Evolutionary conservation across 2,113 vertebrate species (phyloP).

Genomic region (Halichoeres trimaculatus): DNA sequence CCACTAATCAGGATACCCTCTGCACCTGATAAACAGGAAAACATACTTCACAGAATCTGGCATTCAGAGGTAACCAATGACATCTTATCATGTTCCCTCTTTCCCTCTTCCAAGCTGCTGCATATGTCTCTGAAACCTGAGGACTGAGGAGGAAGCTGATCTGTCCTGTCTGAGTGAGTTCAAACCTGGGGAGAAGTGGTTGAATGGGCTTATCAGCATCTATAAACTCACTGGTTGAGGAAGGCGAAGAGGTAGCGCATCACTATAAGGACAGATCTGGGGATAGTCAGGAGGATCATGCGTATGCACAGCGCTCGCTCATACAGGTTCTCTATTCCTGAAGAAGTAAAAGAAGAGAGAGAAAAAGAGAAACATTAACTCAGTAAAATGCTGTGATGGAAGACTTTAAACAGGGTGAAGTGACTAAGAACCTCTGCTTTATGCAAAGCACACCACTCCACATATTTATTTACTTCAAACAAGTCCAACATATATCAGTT

Average conservation of each 20-base stretch:
- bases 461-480: slow-evolving; percentile 15
- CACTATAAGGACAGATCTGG: slow-evolving; percentile 94
- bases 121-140: too few species aligned
- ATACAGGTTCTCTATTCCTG: slow-evolving; percentile 97
- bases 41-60: too few species aligned
- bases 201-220: not conserved
- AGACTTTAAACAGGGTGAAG: not conserved
- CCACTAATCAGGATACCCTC: too few species aligned
- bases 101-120: too few species aligned
- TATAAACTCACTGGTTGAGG: slow-evolving; percentile 95
- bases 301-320: slow-evolving; percentile 96
- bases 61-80: too few species aligned
- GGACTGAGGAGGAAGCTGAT: too few species aligned
- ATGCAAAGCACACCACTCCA: not conserved
- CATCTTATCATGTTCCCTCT: too few species aligned
- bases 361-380: not conserved
- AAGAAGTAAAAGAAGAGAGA: slow-evolving; percentile 6
- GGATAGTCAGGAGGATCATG: slow-evolving; percentile 94
- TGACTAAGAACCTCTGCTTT: not conserved
- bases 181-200: too few species aligned
- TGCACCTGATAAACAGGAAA: too few species aligned
- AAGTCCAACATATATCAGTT: slow-evolving; percentile 15
- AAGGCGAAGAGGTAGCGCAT: slow-evolving; percentile 99
- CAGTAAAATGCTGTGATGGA: not conserved
- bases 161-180: too few species aligned